These are phyloP conservation scores for Calameuta pallipes DNA, from an alignment of 2,888 invertebrate species.

Conservation along the genomic window DNA sequence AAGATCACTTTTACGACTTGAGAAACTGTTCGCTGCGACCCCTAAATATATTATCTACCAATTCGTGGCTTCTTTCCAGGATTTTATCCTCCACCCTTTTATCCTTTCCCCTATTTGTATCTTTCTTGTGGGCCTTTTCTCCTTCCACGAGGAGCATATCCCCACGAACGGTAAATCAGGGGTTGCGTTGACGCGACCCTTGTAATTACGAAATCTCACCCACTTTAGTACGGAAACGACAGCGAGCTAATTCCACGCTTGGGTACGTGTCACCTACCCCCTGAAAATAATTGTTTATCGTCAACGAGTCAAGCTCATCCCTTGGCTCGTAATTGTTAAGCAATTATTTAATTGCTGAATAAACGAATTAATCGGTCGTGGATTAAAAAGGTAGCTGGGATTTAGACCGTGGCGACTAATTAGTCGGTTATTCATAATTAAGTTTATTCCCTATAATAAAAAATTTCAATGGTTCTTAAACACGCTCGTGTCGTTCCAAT, in stretches of 20 bases:
- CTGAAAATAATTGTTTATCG: neutral
- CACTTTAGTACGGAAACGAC: neutral
- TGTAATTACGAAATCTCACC: constrained; percentile 22
- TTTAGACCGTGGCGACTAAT: neutral
- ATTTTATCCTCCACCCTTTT: neutral
- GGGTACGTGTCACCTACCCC: neutral
- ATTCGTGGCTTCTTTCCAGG: neutral
- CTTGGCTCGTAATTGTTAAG: neutral
- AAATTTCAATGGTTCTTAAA: neutral
- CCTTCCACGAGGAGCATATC: neutral
- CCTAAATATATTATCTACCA: neutral
- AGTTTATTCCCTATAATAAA: neutral
- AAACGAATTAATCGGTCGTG: neutral
- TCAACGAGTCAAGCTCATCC: neutral
- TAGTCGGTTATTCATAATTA: neutral
- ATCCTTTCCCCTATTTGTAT: neutral
- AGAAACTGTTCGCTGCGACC: neutral
- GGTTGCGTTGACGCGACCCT: constrained; percentile 19
- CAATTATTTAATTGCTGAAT: neutral
- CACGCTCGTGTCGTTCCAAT: too few species aligned
- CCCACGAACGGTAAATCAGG: constrained; percentile 18
- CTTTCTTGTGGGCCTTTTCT: neutral
- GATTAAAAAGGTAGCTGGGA: neutral
- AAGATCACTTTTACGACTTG: neutral
- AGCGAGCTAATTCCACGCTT: neutral